A percentile compares a stretch with the other conserved stretches of the same genome.
These are phyloP conservation scores for Allolobophora icterica DNA, from an alignment of 2,888 invertebrate genomes.

Conservation along the genomic window DNA sequence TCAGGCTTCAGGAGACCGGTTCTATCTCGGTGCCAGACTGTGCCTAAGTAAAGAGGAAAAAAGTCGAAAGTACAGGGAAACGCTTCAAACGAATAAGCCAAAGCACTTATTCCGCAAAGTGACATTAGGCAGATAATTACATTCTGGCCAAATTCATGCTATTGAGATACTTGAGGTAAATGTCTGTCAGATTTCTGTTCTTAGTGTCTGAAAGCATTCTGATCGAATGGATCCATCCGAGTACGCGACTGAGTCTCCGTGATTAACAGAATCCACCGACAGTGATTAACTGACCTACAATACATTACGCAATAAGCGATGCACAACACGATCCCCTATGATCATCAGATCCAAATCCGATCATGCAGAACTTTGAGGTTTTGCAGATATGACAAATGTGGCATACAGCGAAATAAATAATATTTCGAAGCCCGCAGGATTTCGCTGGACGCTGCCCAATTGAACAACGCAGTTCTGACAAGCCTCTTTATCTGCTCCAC, in stretches of 20 bases:
- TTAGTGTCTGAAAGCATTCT: background rate
- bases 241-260: no score
- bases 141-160: background rate
- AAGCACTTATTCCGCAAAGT: background rate
- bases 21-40: conserved; percentile 32
- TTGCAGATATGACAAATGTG: background rate
- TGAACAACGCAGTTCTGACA: background rate
- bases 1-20: conserved; percentile 29
- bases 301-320: background rate
- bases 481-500: background rate
- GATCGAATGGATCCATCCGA: background rate
- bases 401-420: background rate
- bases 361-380: background rate
- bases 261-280: background rate
- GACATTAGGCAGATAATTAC: background rate
- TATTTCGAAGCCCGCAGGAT: background rate
- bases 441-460: background rate
- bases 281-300: background rate
- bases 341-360: background rate
- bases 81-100: background rate
- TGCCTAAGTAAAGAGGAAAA: conserved; percentile 36
- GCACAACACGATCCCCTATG: background rate
- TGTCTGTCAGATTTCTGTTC: background rate
- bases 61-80: background rate
- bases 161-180: background rate